Base-by-base conservation (phyloP, 2,888 invertebrate species). In the Sminthurinus aureus region DNA sequence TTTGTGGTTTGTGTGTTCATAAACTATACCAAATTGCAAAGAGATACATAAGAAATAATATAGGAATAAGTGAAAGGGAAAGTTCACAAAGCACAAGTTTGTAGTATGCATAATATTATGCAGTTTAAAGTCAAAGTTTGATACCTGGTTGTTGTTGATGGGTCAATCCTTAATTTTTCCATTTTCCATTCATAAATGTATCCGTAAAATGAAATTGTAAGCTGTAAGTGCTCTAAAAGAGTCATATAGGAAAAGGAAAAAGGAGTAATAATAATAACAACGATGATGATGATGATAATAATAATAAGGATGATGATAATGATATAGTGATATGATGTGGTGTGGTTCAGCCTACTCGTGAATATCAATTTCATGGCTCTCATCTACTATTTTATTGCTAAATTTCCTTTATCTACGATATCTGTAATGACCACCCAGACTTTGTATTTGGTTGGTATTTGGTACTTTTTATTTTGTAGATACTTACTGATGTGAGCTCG, bases 301-400 rank as follows among this genome's bases (percentile, higher is more conserved):
- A 52, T 79, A 51, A 77, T 79, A 77, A 71, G 71, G 26, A 67
- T 20, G 22, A 52, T 79, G 52, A 77, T 79, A 77, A 71, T 79
- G 51, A 78, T 83, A 38, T 38, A 38, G 38, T 38, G 38, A 38
- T 38, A 38, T 38, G 38, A 20, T 66, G 6, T 22, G 82, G 64
- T 64, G 79, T 22, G 77, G 74, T 78, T 26, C 67, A 79, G 79
- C 66, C 73, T 79, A 83, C 79, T 85, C 85, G 85, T 85, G 86
- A 85, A 85, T 85, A 86, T 86, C 85, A 85, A 85, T 86, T 86
- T 86, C 86, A 86, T 85, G 86, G 85, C 82, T 80, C 83, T 86
- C 86, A 84, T 83, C 84, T 83, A 69, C 75, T 85, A 79, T 85
- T 84, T 84, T 85, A 84, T 85, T 84, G 85, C 85, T 84, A 85